Evolutionary conservation across 2,113 vertebrate species (phyloP).

Genomic region (Myotis brandtii): DNA sequence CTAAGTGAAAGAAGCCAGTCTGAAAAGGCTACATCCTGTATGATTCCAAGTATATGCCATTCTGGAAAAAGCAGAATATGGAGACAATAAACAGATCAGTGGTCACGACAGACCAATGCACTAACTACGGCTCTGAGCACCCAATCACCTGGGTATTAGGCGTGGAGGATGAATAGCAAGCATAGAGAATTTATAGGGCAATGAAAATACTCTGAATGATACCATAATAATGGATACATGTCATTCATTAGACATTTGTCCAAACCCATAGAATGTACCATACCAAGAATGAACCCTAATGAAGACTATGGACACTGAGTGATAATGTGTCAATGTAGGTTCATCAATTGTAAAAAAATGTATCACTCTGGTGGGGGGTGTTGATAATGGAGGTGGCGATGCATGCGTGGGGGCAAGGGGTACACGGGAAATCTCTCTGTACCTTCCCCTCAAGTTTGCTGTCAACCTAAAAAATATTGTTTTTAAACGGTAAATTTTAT

Average conservation of each 20-base stretch:
- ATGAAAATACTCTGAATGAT: not conserved
- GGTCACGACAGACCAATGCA: too few relatives aligned
- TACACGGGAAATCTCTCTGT: not conserved
- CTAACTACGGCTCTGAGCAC: too few relatives aligned
- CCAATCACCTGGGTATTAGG: not conserved
- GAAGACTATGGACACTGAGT: not conserved
- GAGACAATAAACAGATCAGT: not conserved
- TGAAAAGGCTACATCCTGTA: not conserved
- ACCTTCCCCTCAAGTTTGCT: not conserved
- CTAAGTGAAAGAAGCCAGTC: not conserved
- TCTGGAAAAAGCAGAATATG: not conserved
- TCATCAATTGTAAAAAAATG: not conserved
- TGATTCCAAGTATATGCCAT: not conserved
- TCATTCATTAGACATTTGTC: not conserved
- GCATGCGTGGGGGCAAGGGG: not conserved
- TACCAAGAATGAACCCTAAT: not conserved
- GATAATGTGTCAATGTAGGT: not conserved
- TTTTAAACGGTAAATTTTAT: not conserved
- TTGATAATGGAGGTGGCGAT: not conserved
- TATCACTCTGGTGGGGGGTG: not conserved
- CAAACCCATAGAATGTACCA: not conserved
- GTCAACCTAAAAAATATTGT: not conserved
- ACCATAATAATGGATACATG: not conserved
- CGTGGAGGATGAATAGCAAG: not conserved
- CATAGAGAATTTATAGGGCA: not conserved